A percentile compares a stretch with the other conserved stretches of the same genome.
Conservation (phyloP, 2,888 invertebrate genomes). For the Dasysyrphus tricinctus region DNA sequence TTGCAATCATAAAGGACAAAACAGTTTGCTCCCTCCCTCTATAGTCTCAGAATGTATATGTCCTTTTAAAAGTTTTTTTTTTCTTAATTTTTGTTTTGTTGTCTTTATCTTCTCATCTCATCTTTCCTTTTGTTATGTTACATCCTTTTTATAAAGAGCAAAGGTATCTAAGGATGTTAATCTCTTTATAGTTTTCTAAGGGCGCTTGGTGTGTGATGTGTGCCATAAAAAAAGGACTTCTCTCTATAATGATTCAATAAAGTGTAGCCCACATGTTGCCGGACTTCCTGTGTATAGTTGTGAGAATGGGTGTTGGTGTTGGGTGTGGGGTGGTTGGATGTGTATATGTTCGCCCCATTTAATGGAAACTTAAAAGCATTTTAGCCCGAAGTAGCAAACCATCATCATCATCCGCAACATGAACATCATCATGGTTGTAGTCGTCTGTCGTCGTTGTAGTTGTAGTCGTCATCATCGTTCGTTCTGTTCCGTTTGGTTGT, state of each 20-base stretch:
- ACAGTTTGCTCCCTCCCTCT: constrained; percentile 37
- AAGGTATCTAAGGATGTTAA: constrained; percentile 72
- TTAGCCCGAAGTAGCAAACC: constrained; percentile 72
- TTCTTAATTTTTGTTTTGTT: constrained; percentile 30
- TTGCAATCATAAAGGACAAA: constrained; percentile 72
- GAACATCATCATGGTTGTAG: constrained; percentile 51
- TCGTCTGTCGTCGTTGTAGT: constrained; percentile 9
- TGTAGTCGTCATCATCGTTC: constrained; percentile 21
- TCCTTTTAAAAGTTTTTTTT: constrained; percentile 33
- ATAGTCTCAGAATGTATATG: background rate
- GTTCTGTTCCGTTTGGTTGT: constrained; percentile 32
- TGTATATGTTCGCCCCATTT: constrained; percentile 63
- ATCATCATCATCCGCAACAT: constrained; percentile 69
- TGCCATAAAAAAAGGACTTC: constrained; percentile 53
- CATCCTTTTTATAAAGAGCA: constrained; percentile 39
- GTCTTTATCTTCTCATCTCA: constrained; percentile 19
- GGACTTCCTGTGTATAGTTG: constrained; percentile 48
- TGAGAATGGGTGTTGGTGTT: constrained; percentile 20
- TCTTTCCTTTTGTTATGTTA: constrained; percentile 31
- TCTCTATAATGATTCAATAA: constrained; percentile 70
- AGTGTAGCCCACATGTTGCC: constrained; percentile 74
- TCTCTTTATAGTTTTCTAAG: constrained; percentile 72
- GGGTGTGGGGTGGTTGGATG: background rate
- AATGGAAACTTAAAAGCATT: constrained; percentile 75
- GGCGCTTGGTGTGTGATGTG: constrained; percentile 41